Base-by-base conservation (phyloP, 2,113 vertebrate species). In the Callipepla californica region DNA sequence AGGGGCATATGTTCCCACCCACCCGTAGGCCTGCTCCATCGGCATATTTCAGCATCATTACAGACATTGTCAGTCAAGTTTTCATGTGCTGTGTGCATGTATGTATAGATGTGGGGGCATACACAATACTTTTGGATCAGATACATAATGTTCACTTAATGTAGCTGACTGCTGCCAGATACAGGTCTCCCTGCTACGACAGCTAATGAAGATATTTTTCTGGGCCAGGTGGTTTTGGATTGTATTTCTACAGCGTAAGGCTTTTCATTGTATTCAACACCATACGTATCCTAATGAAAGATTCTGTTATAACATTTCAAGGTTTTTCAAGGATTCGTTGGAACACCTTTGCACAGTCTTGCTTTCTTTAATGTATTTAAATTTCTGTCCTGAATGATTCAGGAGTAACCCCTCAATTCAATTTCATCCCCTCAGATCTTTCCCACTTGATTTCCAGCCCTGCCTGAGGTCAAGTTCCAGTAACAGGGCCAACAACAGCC, bases 381-480 rank as follows among this genome's bases (percentile, higher is more conserved):
- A 92, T 93, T 95, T 84, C 84, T 69, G 58, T 65, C 63, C 59
- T 92, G 80, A 92, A 89, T 77, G 86, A 95, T 87, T 94, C 86
- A 92, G 92, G 23, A 95, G 79, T 76, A 93, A 90, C 72, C 21
- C 73, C 38, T 84, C 80, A 90, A 92, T 94, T 95, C 77, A 81
- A 42, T 88, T 93, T 61, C 66, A 74, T 34, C 78, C 16, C 79
- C 85, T 85, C 70, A 89, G n/a, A 50, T 90, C 22, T 77, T 91
- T 94, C 68, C 38, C 42, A 51, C 14, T 59, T 0, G 62, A 88
- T 70, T 92, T 93, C 51, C 89, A 88, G 18, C 16, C 13, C 72
- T 92, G 67, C 62, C 73, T 85, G 61, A 93, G 91, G 89, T 95
- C 85, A 90, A 53, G 75, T 91, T 88, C 58, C 69, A 93, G 48